These are phyloP conservation scores for Acleris literana DNA, from an alignment of 2,888 invertebrate genomes.

Conservation along the genomic window DNA sequence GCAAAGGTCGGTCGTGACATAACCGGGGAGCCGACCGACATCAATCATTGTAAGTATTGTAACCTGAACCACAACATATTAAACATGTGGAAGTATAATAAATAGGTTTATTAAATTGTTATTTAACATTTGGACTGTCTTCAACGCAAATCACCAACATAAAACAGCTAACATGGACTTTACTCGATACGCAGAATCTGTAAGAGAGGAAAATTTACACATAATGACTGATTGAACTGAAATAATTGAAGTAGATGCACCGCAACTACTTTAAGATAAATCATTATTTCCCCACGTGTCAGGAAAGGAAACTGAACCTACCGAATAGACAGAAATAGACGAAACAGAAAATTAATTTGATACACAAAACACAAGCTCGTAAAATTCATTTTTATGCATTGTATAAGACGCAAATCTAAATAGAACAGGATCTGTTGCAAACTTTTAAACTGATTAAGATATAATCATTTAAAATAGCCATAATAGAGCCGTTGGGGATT, in stretches of 20 bases:
- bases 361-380: not conserved
- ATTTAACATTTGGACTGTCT: too few species aligned
- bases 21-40: slow-evolving; percentile 40
- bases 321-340: too few species aligned
- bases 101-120: not conserved
- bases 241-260: too few species aligned
- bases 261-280: too few species aligned
- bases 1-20: slow-evolving; percentile 52
- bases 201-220: too few species aligned
- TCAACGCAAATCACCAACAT: too few species aligned
- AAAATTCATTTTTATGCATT: not conserved
- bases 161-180: too few species aligned
- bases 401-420: not conserved
- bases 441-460: slow-evolving; percentile 21
- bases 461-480: slow-evolving; percentile 18
- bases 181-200: too few species aligned
- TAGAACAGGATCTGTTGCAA: slow-evolving; percentile 17
- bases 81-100: not conserved
- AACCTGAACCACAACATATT: slow-evolving; percentile 37
- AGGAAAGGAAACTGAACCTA: too few species aligned
- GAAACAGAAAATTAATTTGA: not conserved
- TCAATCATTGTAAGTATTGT: slow-evolving; percentile 45
- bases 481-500: slow-evolving; percentile 26
- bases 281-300: too few species aligned
- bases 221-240: too few species aligned